Evolutionary conservation across 2,113 vertebrate species (phyloP).

Genomic region (Forbesichthys agassizii): DNA sequence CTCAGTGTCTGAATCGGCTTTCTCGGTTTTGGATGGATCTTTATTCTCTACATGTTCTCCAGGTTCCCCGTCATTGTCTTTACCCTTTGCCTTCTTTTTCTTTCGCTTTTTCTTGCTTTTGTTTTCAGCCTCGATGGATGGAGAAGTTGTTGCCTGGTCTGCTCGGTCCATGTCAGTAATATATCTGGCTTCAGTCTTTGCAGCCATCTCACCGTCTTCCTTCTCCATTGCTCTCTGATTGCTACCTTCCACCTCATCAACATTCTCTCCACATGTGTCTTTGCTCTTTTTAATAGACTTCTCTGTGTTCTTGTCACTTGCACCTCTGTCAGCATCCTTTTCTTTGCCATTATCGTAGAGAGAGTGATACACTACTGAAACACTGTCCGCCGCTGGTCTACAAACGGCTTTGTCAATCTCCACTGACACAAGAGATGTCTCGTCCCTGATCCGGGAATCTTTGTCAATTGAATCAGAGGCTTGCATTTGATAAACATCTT

Average conservation of each 20-base stretch:
- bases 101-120: conserved; percentile 72
- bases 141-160: neutral
- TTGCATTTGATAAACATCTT: neutral
- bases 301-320: neutral
- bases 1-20: conserved; percentile 2
- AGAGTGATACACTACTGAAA: neutral
- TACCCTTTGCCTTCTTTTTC: conserved; percentile 63
- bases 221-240: neutral
- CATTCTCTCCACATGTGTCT: neutral
- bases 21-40: conserved; percentile 9
- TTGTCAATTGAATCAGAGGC: neutral
- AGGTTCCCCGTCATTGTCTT: conserved; percentile 44
- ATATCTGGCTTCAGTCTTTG: conserved; percentile 16
- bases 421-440: neutral
- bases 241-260: neutral
- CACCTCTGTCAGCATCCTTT: neutral
- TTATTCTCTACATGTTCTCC: conserved; percentile 11
- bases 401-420: neutral
- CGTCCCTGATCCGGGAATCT: conserved; percentile 2
- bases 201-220: conserved; percentile 1
- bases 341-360: neutral
- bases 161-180: conserved; percentile 12
- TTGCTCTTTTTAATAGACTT: neutral
- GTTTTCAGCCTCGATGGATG: conserved; percentile 40
- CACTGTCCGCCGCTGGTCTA: conserved; percentile 6